phyloP scores from a whole-genome alignment of 2,888 invertebrate genomes.

The Drosophila ustulata region DNA sequence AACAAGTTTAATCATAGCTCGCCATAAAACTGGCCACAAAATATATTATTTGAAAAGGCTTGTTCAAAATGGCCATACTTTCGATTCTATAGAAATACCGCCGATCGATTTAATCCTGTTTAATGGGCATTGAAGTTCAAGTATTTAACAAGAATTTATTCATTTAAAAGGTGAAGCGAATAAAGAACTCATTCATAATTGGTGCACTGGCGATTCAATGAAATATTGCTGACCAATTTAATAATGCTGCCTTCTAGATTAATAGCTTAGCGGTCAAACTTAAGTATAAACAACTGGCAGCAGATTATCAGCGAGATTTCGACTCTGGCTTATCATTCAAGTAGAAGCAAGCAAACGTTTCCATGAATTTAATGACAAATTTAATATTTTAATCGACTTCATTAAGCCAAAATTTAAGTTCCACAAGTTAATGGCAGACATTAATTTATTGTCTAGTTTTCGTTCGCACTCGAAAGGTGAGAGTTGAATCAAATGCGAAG shows the following conservation, averaged over 20 bases:
- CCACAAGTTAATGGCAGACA: not conserved
- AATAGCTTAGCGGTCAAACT: not conserved
- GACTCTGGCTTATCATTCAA: not conserved
- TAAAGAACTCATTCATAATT: too few species aligned
- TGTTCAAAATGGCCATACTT: not conserved
- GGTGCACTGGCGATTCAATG: too few species aligned
- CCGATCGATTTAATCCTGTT: not conserved
- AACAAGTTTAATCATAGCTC: conserved; percentile 8
- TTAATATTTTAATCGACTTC: not conserved
- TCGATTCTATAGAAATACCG: not conserved
- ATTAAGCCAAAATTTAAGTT: too few species aligned
- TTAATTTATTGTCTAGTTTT: not conserved
- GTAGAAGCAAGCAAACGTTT: not conserved
- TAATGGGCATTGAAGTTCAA: not conserved
- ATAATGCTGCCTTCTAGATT: too few species aligned
- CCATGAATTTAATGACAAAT: not conserved
- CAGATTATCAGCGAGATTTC: not conserved
- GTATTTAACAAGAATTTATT: too few species aligned
- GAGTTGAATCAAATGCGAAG: conserved; percentile 17
- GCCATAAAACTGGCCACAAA: not conserved
- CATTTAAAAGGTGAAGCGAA: too few species aligned
- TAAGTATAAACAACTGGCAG: not conserved
- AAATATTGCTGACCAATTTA: too few species aligned
- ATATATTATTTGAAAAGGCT: not conserved
- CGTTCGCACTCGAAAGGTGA: conserved; percentile 5